Conservation (phyloP, 2,888 invertebrate genomes). For the Portevinia maculata region DNA sequence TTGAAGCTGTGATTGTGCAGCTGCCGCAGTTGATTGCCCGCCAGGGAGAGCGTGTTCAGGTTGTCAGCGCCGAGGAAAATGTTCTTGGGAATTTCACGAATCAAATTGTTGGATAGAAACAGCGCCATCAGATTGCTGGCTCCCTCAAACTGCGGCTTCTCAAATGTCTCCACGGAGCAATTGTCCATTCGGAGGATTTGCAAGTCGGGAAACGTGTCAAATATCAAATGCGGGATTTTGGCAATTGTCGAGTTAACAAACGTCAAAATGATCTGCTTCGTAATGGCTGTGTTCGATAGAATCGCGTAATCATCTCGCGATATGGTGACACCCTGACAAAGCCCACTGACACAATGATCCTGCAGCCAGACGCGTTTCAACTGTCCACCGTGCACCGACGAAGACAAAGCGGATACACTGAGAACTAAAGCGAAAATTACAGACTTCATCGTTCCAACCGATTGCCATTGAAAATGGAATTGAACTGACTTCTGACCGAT, state of each 20-base stretch:
- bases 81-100: slow-evolving; percentile 80
- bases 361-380: slow-evolving; percentile 81
- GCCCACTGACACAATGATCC: slow-evolving; percentile 80
- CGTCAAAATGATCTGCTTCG: slow-evolving; percentile 78
- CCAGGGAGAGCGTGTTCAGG: slow-evolving; percentile 78
- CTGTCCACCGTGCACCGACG: slow-evolving; percentile 75
- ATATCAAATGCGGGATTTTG: slow-evolving; percentile 81
- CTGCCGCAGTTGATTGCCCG: slow-evolving; percentile 77
- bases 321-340: slow-evolving; percentile 79
- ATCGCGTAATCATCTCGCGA: slow-evolving; percentile 81
- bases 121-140: slow-evolving; percentile 81
- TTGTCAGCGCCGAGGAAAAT: slow-evolving; percentile 81
- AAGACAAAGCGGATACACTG: slow-evolving; percentile 5
- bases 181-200: slow-evolving; percentile 81
- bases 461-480: slow-evolving; percentile 64
- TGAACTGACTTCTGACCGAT: slow-evolving; percentile 50
- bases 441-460: slow-evolving; percentile 56
- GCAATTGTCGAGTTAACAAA: slow-evolving; percentile 81
- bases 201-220: slow-evolving; percentile 81
- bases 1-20: slow-evolving; percentile 80
- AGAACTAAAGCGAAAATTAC: slow-evolving; percentile 32
- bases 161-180: slow-evolving; percentile 80
- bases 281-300: slow-evolving; percentile 79
- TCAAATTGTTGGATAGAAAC: slow-evolving; percentile 78
- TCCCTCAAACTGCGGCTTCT: slow-evolving; percentile 81